Evolutionary conservation across 2,888 invertebrate species (phyloP).

Genomic region (Stegophylla sp.): DNA sequence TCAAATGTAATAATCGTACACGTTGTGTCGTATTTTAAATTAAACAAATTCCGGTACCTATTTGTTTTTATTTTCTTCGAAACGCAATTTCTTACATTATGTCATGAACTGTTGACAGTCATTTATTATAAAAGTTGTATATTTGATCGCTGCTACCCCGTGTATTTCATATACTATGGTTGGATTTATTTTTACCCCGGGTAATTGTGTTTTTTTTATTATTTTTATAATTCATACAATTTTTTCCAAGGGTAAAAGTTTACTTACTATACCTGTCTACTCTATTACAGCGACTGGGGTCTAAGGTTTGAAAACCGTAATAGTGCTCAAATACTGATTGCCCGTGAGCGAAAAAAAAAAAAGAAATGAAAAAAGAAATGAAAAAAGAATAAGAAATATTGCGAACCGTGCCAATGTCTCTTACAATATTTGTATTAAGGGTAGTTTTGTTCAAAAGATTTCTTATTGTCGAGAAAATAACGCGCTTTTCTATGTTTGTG

Average conservation of each 20-base stretch:
- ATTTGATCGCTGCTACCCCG: no score
- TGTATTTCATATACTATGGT: no score
- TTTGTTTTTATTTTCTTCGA: no score
- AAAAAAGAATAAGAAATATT: not conserved
- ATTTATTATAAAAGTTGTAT: no score
- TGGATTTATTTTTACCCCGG: no score
- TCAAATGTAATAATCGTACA: no score
- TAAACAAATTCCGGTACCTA: no score
- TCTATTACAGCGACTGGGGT: not conserved
- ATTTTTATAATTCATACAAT: slow-evolving; percentile 10
- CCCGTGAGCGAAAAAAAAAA: not conserved
- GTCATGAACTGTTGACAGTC: no score
- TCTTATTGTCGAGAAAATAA: slow-evolving; percentile 7
- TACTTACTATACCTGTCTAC: not conserved
- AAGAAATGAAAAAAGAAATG: not conserved
- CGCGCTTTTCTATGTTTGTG: not conserved
- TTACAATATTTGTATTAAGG: not conserved
- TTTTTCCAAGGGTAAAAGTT: not conserved
- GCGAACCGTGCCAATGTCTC: not conserved
- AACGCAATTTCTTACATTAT: no score
- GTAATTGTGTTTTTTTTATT: slow-evolving; percentile 9
- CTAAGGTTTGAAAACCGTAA: not conserved
- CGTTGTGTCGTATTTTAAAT: no score
- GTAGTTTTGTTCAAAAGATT: not conserved
- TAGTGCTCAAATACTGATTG: not conserved